A percentile compares a stretch with the other conserved stretches of the same genome.
phyloP scores from a whole-genome alignment of 2,113 vertebrate species.

The Podilymbus podiceps region DNA sequence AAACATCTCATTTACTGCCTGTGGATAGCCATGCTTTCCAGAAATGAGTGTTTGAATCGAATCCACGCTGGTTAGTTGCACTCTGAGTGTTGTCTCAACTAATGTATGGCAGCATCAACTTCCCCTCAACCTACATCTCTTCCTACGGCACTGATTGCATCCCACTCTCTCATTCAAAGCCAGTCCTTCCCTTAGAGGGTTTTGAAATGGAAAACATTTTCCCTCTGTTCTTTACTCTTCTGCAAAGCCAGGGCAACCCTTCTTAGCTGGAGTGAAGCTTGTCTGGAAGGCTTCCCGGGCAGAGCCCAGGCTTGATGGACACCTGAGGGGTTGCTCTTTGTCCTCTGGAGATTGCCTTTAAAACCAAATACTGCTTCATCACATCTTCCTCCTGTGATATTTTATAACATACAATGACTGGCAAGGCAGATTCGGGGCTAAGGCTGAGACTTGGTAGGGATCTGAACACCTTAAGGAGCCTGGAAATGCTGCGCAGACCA shows the following conservation, averaged over 20 bases:
- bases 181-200: background rate
- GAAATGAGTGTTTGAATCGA: background rate
- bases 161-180: background rate
- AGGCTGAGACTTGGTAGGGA: background rate
- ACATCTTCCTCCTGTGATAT: background rate
- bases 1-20: background rate
- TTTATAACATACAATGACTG: background rate
- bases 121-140: background rate
- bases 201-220: background rate
- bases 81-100: background rate
- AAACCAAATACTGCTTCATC: background rate
- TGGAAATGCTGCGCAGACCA: background rate
- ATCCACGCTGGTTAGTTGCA: background rate
- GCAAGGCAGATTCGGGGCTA: background rate
- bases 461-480: background rate
- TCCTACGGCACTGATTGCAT: background rate
- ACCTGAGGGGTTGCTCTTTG: background rate
- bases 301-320: fast-evolving
- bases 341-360: background rate
- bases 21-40: background rate
- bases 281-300: background rate
- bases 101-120: background rate
- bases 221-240: background rate
- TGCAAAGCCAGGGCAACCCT: background rate
- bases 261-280: background rate